phyloP scores from a whole-genome alignment of 1,140 invertebrate genomes.

The Micrasema longulum region DNA sequence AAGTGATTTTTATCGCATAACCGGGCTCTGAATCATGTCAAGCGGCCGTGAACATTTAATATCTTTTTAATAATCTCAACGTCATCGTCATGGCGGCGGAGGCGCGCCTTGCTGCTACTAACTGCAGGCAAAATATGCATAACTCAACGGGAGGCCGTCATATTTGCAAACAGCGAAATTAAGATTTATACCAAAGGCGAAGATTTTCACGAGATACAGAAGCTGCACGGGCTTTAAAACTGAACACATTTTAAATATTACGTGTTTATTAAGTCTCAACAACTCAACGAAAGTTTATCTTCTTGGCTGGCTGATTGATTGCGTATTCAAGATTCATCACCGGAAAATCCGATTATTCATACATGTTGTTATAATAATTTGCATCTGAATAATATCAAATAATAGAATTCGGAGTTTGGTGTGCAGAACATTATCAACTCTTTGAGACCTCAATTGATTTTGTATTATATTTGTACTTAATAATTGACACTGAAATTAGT shows the following conservation, averaged over 20 bases:
- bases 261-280: constrained; percentile 1
- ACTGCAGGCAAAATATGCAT: constrained; percentile 42
- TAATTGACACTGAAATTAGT: too few species aligned
- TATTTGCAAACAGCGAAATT: constrained; percentile 51
- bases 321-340: too few species aligned
- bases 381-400: too few species aligned
- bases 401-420: too few species aligned
- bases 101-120: neutral
- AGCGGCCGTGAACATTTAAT: neutral
- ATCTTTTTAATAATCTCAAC: neutral
- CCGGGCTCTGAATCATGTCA: neutral
- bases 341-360: too few species aligned
- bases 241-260: constrained; percentile 5
- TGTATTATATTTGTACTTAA: too few species aligned
- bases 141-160: constrained; percentile 51
- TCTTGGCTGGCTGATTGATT: too few species aligned
- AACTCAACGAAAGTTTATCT: too few species aligned
- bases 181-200: constrained; percentile 52
- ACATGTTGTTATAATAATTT: too few species aligned
- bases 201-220: constrained; percentile 51
- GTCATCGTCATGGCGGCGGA: neutral
- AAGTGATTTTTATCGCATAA: neutral
- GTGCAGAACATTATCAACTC: too few species aligned
- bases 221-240: neutral
- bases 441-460: too few species aligned